Base-by-base conservation (phyloP, 2,797 vertebrate species). In the Hemitrygon akajei region DNA sequence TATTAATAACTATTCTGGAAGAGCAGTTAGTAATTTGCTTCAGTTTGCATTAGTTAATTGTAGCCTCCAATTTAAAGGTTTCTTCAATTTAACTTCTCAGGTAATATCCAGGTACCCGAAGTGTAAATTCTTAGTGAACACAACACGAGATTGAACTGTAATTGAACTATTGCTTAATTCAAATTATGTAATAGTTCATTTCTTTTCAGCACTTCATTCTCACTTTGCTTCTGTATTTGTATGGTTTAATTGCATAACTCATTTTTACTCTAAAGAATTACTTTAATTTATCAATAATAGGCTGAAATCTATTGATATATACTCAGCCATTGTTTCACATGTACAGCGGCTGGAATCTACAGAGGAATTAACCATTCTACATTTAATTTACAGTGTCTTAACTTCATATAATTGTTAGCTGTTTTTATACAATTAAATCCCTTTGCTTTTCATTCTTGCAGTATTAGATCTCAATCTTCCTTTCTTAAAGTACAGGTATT, bases 1-100 rank as follows among this genome's bases (percentile, higher is more conserved):
- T 69, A 89, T 89, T 89, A 89, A 89, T 89, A 89, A 63, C 86
- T 89, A 66, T 22, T 89, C n/a, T 66, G 60, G n/a, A 69, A 69
- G 86, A 66, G 16, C 25, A 22, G 60, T 69, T 37, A 69, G 86
- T 69, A 69, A 89, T 89, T 89, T 89, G 63, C 60, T 34, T 89
- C 86, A 89, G 60, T 89, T 89, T 89, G 60, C 86, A 89, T 66
- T 89, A 34, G 86, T 89, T 89, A 89, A 89, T 89, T 63, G 63
- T n/a, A 89, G 60, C n/a, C n/a, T 34, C 66, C 16, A 69, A 89
- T 69, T 69, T 89, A 89, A 34, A 7, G 86, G 86, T 37, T 89
- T 89, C n/a, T 34, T 89, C 86, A 79, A 79, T 79, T n/a, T 79
- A 37, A 79, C n/a, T 37, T 34, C 20, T 18, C 16, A 34, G 20